Evolutionary conservation across 2,888 invertebrate species (phyloP).

Genomic region (Lymantria dispar): DNA sequence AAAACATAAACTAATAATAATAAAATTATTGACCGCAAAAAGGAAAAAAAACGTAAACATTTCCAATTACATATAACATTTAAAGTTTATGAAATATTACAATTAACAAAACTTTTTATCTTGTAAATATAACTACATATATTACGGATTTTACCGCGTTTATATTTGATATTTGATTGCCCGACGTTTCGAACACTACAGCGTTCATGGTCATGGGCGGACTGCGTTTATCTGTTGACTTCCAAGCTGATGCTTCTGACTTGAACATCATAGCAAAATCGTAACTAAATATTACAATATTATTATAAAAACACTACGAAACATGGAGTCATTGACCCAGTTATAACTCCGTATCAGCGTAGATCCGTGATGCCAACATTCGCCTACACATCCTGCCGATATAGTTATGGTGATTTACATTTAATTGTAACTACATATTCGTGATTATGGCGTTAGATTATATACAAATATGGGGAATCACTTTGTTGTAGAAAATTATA

Average conservation of each 20-base stretch:
- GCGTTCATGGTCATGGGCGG: no score
- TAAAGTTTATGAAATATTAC: no score
- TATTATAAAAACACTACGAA: conserved; percentile 10
- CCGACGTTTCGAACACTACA: no score
- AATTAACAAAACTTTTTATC: no score
- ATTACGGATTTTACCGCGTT: no score
- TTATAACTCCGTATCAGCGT: conserved; percentile 20
- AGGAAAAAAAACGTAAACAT: no score
- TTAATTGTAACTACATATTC: background rate
- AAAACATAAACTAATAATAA: background rate
- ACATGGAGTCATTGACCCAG: conserved; percentile 29
- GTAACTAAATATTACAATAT: background rate
- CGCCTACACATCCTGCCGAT: conserved; percentile 34
- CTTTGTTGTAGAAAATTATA: background rate
- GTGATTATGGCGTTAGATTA: background rate
- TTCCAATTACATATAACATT: no score
- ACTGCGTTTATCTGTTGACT: background rate
- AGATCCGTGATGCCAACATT: conserved; percentile 21
- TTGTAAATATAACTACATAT: no score
- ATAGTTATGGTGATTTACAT: conserved; percentile 9
- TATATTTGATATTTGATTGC: no score
- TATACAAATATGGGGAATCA: background rate
- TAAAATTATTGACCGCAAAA: background rate
- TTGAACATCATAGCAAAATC: background rate
- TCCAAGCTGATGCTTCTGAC: background rate